phyloP scores from a whole-genome alignment of 2,113 vertebrate genomes.

The Gavialis gangeticus region DNA sequence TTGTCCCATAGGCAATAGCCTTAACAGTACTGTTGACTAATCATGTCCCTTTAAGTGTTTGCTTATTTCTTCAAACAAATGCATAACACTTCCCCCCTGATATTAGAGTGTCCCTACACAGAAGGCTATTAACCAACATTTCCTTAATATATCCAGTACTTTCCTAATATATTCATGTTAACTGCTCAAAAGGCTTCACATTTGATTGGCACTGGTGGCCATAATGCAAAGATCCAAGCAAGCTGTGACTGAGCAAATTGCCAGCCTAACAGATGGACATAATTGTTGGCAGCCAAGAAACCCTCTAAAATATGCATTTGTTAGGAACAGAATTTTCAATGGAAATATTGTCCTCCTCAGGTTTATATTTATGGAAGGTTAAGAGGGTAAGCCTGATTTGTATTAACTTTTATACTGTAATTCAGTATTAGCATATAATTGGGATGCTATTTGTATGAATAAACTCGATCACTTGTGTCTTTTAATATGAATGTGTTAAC shows the following conservation, averaged over 20 bases:
- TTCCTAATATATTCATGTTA: background rate
- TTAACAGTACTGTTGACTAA: background rate
- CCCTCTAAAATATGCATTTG: background rate
- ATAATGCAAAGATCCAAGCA: constrained; percentile 8
- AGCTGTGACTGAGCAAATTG: constrained; percentile 31
- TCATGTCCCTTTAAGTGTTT: background rate
- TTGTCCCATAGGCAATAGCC: background rate
- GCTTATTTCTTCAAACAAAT: background rate
- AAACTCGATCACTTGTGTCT: background rate
- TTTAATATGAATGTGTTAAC: too few relatives aligned
- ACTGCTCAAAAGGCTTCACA: background rate
- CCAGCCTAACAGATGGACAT: constrained; percentile 50
- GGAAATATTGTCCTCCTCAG: background rate
- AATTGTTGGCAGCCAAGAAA: constrained; percentile 5
- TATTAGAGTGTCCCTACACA: background rate
- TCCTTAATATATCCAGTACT: background rate
- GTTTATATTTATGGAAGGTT: background rate
- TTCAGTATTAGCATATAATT: background rate
- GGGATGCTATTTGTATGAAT: background rate
- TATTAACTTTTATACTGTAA: background rate
- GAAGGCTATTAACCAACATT: background rate
- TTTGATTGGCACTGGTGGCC: constrained; percentile 28
- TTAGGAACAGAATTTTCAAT: constrained; percentile 16
- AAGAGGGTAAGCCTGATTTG: background rate
- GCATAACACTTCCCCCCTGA: background rate